Evolutionary conservation across 2,888 invertebrate genomes (phyloP).

Genomic region (Parnassius apollo): DNA sequence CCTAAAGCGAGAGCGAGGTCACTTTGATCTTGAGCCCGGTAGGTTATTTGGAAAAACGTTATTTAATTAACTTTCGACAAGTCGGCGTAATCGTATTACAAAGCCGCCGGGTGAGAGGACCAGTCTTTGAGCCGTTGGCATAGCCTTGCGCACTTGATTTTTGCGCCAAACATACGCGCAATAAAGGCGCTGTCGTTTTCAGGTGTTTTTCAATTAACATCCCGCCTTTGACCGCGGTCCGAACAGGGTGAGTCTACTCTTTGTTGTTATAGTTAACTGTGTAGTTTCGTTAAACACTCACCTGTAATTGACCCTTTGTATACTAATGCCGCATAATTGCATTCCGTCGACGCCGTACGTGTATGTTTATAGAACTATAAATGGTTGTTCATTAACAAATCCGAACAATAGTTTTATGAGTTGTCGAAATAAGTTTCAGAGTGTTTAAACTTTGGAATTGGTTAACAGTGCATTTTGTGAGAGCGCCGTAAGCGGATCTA

Average conservation of each 20-base stretch:
- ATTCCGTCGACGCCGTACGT: slow-evolving; percentile 34
- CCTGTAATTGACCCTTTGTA: slow-evolving; percentile 50
- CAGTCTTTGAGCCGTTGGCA: slow-evolving; percentile 66
- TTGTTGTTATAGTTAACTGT: slow-evolving; percentile 61
- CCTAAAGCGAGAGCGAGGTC: slow-evolving; percentile 54
- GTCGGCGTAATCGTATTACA: slow-evolving; percentile 79
- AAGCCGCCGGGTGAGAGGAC: slow-evolving; percentile 73
- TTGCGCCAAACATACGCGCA: slow-evolving; percentile 71
- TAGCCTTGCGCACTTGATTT: slow-evolving; percentile 67
- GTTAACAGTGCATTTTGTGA: slow-evolving; percentile 72
- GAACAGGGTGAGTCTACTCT: slow-evolving; percentile 56
- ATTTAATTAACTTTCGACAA: slow-evolving; percentile 82
- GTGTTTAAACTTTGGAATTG: slow-evolving; percentile 73
- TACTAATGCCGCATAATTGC: slow-evolving; percentile 26
- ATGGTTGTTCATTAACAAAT: slow-evolving; percentile 51
- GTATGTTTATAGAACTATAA: slow-evolving; percentile 32
- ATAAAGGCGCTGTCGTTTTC: slow-evolving; percentile 78
- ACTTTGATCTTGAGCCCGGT: slow-evolving; percentile 73
- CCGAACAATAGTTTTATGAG: slow-evolving; percentile 73
- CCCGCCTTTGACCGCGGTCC: slow-evolving; percentile 71
- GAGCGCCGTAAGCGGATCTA: slow-evolving; percentile 41
- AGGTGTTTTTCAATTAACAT: slow-evolving; percentile 80
- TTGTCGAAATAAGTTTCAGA: slow-evolving; percentile 71
- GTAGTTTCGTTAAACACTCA: slow-evolving; percentile 62
- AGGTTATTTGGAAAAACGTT: slow-evolving; percentile 80